phyloP scores from a whole-genome alignment of 2,113 vertebrate genomes.

The Dasyornis broadbenti region DNA sequence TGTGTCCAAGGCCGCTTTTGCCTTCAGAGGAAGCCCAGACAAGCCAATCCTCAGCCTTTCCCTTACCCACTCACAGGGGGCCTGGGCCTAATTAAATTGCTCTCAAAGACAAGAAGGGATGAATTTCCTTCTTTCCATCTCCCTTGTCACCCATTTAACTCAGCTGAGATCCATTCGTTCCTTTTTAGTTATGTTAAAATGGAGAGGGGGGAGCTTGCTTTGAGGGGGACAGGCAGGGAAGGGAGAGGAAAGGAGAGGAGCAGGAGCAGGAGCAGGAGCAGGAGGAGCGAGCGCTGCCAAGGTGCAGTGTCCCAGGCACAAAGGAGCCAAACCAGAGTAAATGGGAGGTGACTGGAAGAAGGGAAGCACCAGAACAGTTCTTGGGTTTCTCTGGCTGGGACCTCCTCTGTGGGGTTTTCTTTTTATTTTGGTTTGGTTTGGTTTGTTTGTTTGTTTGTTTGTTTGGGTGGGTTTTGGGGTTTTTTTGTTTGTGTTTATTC shows the following conservation, averaged over 20 bases:
- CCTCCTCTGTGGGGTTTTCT: neutral
- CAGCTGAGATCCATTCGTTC: slow-evolving; percentile 71
- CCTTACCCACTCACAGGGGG: slow-evolving; percentile 61
- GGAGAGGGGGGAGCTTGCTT: slow-evolving; percentile 26
- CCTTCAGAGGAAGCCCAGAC: slow-evolving; percentile 71
- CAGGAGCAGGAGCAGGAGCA: neutral
- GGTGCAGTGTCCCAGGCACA: slow-evolving; percentile 59
- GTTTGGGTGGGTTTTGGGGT: too few relatives aligned
- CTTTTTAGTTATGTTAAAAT: slow-evolving; percentile 76
- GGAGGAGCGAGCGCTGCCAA: neutral
- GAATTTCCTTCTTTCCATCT: slow-evolving; percentile 78
- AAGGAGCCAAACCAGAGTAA: neutral
- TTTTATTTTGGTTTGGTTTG: neutral
- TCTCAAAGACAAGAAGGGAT: slow-evolving; percentile 86
- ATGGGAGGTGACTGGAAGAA: neutral
- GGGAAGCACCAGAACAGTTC: neutral
- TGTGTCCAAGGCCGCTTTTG: slow-evolving; percentile 75
- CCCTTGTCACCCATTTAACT: slow-evolving; percentile 80
- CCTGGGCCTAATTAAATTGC: slow-evolving; percentile 86
- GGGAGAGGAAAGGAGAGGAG: neutral
- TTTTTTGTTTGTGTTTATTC: too few relatives aligned
- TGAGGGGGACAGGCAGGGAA: neutral
- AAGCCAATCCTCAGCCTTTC: slow-evolving; percentile 67
- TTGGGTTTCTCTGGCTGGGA: neutral
- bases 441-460: too few relatives aligned